Evolutionary conservation across 1,140 invertebrate genomes (phyloP), one percentile per base, ranked within the genome.

Genomic region (Hypothenemus hampei): DNA sequence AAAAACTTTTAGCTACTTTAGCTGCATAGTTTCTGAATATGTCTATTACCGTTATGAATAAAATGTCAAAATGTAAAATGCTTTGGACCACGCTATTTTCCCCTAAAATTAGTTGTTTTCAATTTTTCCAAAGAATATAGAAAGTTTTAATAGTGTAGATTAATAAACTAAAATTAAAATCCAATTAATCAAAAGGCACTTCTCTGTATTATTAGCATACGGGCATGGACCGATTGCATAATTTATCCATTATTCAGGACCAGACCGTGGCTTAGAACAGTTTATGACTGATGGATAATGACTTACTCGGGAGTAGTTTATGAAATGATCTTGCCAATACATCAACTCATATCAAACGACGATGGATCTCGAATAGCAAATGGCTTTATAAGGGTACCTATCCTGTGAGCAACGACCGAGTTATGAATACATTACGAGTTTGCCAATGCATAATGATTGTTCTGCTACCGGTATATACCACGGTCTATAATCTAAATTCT

Each of bases 131-230:
- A n/a, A n/a, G n/a, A n/a, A n/a, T n/a, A n/a, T n/a, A n/a, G n/a
- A n/a, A n/a, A n/a, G n/a, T n/a, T n/a, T n/a, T n/a, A n/a, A n/a
- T n/a, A n/a, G n/a, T n/a, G n/a, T n/a, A n/a, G n/a, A n/a, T n/a
- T n/a, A n/a, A 68, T 67, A 68, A 68, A 67, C 66, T 64, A 55
- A 44, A 63, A 68, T 68, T 64, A 67, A 65, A 68, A 56, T 57
- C 65, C 65, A 67, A 68, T 68, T 68, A 67, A 68, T 68, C 66
- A 68, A 43, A 59, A 52, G 48, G 58, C 59, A 59, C 56, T 47
- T 60, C 59, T 37, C 43, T 43, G 50, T n/a, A n/a, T n/a, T n/a
- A 65, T 68, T 68, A 68, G 60, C 65, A 68, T 67, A 68, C 60
- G 60, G 49, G 51, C 51, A 40, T 50, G 53, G 40, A 49, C 31